Percentiles rank a stretch among this genome's conserved stretches.
Conservation (phyloP, 2,113 vertebrate species). For the Rhipidura dahli region DNA sequence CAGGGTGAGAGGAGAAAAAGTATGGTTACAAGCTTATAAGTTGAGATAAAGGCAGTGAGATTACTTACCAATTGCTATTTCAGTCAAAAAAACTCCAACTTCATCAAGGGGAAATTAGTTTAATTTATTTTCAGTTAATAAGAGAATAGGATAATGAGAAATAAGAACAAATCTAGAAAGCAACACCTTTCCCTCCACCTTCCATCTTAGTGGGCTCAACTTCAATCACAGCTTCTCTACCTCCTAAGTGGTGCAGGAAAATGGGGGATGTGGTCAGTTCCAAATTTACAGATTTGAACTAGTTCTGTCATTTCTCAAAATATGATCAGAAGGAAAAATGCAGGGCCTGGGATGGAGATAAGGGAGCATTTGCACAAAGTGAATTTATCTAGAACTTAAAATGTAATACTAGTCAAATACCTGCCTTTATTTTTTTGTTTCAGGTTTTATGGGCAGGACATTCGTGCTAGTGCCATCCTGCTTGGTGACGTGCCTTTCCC, state of each 20-base stretch:
- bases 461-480: constrained; percentile 89
- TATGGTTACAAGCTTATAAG: accelerated
- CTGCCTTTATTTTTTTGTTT: neutral
- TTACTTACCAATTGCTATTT: neutral
- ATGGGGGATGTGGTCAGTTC: neutral
- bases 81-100: neutral
- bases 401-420: neutral
- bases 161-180: neutral
- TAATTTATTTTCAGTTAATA: neutral
- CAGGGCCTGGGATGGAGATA: neutral
- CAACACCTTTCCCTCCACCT: neutral
- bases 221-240: neutral
- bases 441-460: constrained; percentile 90
- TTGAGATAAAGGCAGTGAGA: neutral
- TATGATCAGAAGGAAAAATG: neutral
- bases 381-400: neutral
- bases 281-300: neutral
- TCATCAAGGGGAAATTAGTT: neutral
- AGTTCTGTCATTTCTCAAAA: neutral
- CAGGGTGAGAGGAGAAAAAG: neutral
- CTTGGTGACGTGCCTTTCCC: constrained; percentile 88
- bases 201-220: neutral
- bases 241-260: neutral
- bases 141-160: neutral
- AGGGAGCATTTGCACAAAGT: neutral